These are phyloP conservation scores for Natator depressus DNA, from an alignment of 2,113 vertebrate genomes.

Conservation along the genomic window DNA sequence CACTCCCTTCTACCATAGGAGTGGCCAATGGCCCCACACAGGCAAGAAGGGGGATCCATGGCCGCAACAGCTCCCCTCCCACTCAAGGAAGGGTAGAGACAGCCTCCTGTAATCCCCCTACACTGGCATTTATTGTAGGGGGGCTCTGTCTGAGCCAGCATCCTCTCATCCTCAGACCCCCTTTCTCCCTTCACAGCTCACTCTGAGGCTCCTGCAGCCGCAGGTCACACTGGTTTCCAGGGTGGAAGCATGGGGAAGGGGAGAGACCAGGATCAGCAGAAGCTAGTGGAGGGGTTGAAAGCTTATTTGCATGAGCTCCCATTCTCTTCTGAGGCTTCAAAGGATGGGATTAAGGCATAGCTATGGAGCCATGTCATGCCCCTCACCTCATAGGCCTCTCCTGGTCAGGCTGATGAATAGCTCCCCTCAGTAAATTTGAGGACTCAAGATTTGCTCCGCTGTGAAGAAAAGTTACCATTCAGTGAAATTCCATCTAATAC, in stretches of 20 bases:
- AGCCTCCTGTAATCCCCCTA: neutral
- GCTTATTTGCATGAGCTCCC: neutral
- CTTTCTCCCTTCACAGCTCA: neutral
- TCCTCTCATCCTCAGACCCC: neutral
- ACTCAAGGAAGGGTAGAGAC: neutral
- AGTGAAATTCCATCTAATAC: neutral
- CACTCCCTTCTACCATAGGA: no score
- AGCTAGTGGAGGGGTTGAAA: neutral
- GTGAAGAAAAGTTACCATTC: neutral
- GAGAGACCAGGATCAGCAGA: neutral
- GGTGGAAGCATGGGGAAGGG: neutral
- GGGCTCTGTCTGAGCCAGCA: neutral
- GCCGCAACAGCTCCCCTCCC: neutral
- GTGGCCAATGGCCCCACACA: neutral
- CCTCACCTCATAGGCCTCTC: neutral
- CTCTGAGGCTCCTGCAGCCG: neutral
- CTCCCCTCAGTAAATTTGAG: neutral
- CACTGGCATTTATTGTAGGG: neutral
- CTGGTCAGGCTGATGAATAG: neutral
- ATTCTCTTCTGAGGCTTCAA: neutral
- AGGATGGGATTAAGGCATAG: neutral
- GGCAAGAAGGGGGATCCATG: neutral
- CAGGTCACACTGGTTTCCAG: neutral
- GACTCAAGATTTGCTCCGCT: neutral
- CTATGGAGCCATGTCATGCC: neutral